Percentiles rank a stretch among this genome's conserved stretches.
Conservation (phyloP, 2,888 invertebrate species). For the Plebejus anna region DNA sequence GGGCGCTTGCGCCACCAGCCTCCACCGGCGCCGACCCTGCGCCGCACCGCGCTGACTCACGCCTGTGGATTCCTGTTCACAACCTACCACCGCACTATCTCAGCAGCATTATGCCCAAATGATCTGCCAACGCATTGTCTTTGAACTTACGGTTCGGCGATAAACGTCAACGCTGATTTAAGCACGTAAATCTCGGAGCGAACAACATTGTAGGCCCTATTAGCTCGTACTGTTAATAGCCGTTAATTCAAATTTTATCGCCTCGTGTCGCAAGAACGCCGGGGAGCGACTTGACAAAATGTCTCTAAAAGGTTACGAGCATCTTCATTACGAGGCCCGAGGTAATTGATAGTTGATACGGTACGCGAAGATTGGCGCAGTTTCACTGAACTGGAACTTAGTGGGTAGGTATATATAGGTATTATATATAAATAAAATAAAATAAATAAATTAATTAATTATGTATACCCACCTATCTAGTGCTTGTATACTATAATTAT, state of each 20-base stretch:
- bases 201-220: slow-evolving; percentile 39
- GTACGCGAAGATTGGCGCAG: not conserved
- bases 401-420: not conserved
- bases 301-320: slow-evolving; percentile 20
- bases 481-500: too few relatives aligned
- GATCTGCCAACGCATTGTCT: slow-evolving; percentile 76
- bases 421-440: too few relatives aligned
- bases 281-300: slow-evolving; percentile 1
- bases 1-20: slow-evolving; percentile 43
- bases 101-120: slow-evolving; percentile 68
- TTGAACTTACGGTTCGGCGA: slow-evolving; percentile 68
- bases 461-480: too few relatives aligned
- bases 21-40: slow-evolving; percentile 49
- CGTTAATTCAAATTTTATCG: slow-evolving; percentile 33
- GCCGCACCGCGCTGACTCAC: slow-evolving; percentile 62
- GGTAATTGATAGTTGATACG: not conserved
- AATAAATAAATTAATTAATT: too few relatives aligned
- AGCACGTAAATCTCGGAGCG: slow-evolving; percentile 47
- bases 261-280: not conserved
- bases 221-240: slow-evolving; percentile 32
- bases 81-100: slow-evolving; percentile 57
- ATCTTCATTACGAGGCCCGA: not conserved
- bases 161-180: slow-evolving; percentile 69
- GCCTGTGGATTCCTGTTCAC: slow-evolving; percentile 66
- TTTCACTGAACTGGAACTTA: not conserved